Evolutionary conservation across 2,797 vertebrate genomes (phyloP).

Genomic region (Gymnocypris eckloni): DNA sequence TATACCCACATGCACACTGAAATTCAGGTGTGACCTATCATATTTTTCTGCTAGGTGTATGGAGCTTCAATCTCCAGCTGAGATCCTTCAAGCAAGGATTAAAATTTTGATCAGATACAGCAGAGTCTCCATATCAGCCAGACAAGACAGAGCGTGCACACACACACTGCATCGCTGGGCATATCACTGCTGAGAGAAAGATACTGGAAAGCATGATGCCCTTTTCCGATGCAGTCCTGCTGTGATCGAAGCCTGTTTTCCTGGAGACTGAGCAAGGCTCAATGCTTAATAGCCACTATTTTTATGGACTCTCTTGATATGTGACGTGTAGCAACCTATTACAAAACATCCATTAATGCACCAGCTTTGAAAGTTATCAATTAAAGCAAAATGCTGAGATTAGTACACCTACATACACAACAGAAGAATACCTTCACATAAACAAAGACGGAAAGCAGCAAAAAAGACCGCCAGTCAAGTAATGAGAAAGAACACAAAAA

Average conservation of each 20-base stretch:
- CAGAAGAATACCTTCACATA: neutral
- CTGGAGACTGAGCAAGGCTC: slow-evolving; percentile 13
- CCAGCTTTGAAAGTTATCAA: slow-evolving; percentile 22
- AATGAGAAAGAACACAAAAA: neutral
- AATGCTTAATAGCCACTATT: slow-evolving; percentile 36
- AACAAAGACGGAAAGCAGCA: neutral
- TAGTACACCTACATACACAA: neutral
- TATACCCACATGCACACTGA: neutral
- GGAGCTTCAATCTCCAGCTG: slow-evolving; percentile 9
- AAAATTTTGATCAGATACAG: slow-evolving; percentile 25
- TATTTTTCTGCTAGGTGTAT: neutral
- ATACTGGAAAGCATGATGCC: slow-evolving; percentile 41
- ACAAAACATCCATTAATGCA: slow-evolving; percentile 28
- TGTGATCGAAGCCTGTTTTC: slow-evolving; percentile 30
- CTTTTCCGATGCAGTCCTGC: slow-evolving; percentile 25
- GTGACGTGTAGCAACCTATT: slow-evolving; percentile 26
- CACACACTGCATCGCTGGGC: slow-evolving; percentile 35
- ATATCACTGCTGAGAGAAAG: slow-evolving; percentile 45
- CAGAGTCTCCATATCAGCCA: slow-evolving; percentile 44
- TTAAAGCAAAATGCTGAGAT: neutral
- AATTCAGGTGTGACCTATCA: slow-evolving; percentile 35
- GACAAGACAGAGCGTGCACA: neutral
- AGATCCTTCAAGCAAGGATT: slow-evolving; percentile 24
- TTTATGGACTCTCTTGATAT: slow-evolving; percentile 20
- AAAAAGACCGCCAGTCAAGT: neutral